Conservation (phyloP, 2,797 vertebrate species). For the Echiichthys vipera region DNA sequence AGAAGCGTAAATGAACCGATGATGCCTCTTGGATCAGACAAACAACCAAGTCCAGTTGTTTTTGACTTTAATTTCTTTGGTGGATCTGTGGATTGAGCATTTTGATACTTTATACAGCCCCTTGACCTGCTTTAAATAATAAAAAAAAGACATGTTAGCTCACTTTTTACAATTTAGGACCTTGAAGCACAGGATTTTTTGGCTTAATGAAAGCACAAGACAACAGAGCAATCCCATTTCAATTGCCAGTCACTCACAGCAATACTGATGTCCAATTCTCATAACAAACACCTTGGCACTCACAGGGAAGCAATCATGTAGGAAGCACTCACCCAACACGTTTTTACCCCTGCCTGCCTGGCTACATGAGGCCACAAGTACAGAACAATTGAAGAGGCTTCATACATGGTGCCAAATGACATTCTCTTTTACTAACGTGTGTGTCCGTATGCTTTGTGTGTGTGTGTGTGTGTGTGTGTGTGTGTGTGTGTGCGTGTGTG, state of each 20-base stretch:
- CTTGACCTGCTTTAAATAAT: no score
- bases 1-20: no score
- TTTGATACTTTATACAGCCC: no score
- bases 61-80: no score
- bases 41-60: no score
- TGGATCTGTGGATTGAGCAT: no score
- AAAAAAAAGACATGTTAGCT: no score
- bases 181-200: slow-evolving; percentile 30
- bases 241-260: slow-evolving; percentile 28
- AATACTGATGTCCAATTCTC: slow-evolving; percentile 25
- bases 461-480: slow-evolving; percentile 15
- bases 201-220: slow-evolving; percentile 19
- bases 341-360: slow-evolving; percentile 35
- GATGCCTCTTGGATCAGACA: no score
- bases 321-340: slow-evolving; percentile 35
- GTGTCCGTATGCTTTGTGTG: slow-evolving; percentile 33
- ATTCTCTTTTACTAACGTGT: slow-evolving; percentile 55
- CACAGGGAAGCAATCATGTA: slow-evolving; percentile 13
- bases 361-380: slow-evolving; percentile 56
- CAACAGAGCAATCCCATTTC: slow-evolving; percentile 27
- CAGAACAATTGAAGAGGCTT: slow-evolving; percentile 71
- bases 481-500: slow-evolving; percentile 14
- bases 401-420: slow-evolving; percentile 70
- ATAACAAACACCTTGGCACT: slow-evolving; percentile 58
- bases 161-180: no score